A percentile compares a stretch with the other conserved stretches of the same genome.
These are phyloP conservation scores for Piezodorus guildinii DNA, from an alignment of 1,140 invertebrate species.

Conservation along the genomic window DNA sequence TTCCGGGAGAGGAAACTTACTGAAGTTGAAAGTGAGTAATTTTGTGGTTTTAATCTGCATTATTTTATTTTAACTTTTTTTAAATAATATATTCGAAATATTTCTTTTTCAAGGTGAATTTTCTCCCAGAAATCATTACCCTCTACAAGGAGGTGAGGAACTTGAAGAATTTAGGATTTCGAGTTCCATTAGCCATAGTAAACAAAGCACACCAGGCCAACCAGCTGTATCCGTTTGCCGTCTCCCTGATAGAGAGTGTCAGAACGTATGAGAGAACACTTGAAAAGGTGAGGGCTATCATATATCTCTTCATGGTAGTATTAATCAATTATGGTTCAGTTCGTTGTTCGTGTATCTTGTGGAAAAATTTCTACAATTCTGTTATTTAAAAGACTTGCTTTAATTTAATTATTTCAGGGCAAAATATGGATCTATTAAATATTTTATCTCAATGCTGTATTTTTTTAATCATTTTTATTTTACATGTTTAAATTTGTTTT, in stretches of 20 bases:
- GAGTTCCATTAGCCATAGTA: slow-evolving; percentile 93
- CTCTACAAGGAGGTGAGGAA: slow-evolving; percentile 97
- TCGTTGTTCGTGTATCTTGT: too few species aligned
- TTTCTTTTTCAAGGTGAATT: slow-evolving; percentile 49
- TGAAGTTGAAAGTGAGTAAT: slow-evolving; percentile 71
- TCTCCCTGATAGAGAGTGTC: slow-evolving; percentile 95
- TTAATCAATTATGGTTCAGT: too few species aligned
- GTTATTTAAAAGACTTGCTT: too few species aligned
- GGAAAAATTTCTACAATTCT: too few species aligned
- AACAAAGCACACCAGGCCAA: slow-evolving; percentile 99
- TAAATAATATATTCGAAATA: not conserved
- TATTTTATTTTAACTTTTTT: not conserved
- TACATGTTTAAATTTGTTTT: too few species aligned
- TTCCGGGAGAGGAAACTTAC: slow-evolving; percentile 73
- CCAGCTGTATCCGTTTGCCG: slow-evolving; percentile 96
- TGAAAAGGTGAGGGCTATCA: slow-evolving; percentile 65
- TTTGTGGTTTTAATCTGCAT: not conserved
- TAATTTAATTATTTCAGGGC: too few species aligned
- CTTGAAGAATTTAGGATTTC: slow-evolving; percentile 89
- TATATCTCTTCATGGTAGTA: too few species aligned
- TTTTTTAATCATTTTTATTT: too few species aligned
- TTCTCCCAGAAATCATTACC: slow-evolving; percentile 95
- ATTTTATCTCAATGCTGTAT: not conserved
- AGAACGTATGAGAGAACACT: slow-evolving; percentile 91
- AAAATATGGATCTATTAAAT: too few species aligned